Percentiles rank a stretch among this genome's conserved stretches.
phyloP scores from a whole-genome alignment of 2,797 vertebrate genomes.

The Poecilia picta region DNA sequence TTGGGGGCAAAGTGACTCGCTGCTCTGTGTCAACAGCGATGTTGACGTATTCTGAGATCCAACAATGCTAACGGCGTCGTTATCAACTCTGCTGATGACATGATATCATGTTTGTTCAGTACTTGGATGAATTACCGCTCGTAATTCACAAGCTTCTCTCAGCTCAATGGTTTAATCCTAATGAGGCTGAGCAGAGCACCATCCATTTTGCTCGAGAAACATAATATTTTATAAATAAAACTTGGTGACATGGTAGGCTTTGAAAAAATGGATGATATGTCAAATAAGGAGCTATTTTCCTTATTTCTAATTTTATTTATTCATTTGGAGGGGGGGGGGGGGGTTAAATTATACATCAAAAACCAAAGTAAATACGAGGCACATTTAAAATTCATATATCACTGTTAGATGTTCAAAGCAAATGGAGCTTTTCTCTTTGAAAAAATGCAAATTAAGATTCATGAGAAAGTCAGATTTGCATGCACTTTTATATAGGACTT shows the following conservation, averaged over 20 bases:
- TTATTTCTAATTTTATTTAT: neutral
- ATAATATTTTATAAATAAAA: conserved; percentile 30
- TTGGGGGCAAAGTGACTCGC: conserved; percentile 55
- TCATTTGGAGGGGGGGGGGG: neutral
- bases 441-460: conserved; percentile 37
- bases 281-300: neutral
- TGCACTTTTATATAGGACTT: conserved; percentile 19
- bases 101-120: conserved; percentile 39
- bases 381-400: conserved; percentile 34
- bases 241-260: conserved; percentile 27
- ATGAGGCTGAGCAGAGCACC: conserved; percentile 34
- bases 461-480: conserved; percentile 22
- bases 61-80: conserved; percentile 57
- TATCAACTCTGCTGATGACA: conserved; percentile 44
- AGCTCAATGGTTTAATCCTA: conserved; percentile 46
- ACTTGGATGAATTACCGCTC: conserved; percentile 42
- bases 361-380: conserved; percentile 30
- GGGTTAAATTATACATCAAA: conserved; percentile 61
- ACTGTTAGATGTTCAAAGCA: conserved; percentile 24
- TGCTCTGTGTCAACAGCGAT: conserved; percentile 47
- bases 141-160: conserved; percentile 27
- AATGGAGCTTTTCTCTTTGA: conserved; percentile 37
- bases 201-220: conserved; percentile 23
- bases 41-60: conserved; percentile 40
- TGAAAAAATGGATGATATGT: neutral